A percentile compares a stretch with the other conserved stretches of the same genome.
These are phyloP conservation scores for Tetragonisca angustula DNA, from an alignment of 2,888 invertebrate genomes.

Conservation along the genomic window DNA sequence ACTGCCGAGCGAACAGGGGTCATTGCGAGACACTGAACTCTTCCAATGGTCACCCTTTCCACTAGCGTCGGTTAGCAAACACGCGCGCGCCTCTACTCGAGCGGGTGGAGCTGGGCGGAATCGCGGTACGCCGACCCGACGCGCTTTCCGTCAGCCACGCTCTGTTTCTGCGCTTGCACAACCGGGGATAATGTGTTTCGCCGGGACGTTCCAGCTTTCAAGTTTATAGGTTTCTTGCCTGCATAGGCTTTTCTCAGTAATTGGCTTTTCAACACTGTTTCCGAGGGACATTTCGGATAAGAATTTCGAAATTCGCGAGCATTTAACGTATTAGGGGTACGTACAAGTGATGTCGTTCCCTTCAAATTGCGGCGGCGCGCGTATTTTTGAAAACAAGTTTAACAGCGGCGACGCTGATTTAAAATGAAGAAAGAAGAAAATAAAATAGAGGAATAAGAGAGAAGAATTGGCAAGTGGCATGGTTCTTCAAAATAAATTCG, in stretches of 20 bases:
- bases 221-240: background rate
- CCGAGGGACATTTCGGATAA: no score
- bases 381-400: no score
- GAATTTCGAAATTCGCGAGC: no score
- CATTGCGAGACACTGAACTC: slow-evolving; percentile 81
- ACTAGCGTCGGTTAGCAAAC: slow-evolving; percentile 23
- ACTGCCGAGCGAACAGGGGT: slow-evolving; percentile 74
- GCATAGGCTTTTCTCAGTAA: background rate
- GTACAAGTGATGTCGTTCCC: no score
- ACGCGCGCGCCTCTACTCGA: slow-evolving; percentile 22
- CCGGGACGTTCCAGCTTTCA: slow-evolving; percentile 1
- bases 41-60: slow-evolving; percentile 73
- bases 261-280: no score
- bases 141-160: slow-evolving; percentile 28
- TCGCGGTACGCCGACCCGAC: slow-evolving; percentile 46
- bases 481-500: background rate
- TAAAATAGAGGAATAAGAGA: no score
- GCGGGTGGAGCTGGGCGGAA: slow-evolving; percentile 46
- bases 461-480: background rate
- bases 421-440: no score
- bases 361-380: no score
- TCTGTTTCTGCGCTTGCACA: slow-evolving; percentile 26
- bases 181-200: background rate
- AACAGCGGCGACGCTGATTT: no score
- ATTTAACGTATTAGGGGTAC: no score